Percentiles rank a stretch among this genome's conserved stretches.
These are phyloP conservation scores for Epinotia ramella DNA, from an alignment of 2,888 invertebrate genomes.

Conservation along the genomic window DNA sequence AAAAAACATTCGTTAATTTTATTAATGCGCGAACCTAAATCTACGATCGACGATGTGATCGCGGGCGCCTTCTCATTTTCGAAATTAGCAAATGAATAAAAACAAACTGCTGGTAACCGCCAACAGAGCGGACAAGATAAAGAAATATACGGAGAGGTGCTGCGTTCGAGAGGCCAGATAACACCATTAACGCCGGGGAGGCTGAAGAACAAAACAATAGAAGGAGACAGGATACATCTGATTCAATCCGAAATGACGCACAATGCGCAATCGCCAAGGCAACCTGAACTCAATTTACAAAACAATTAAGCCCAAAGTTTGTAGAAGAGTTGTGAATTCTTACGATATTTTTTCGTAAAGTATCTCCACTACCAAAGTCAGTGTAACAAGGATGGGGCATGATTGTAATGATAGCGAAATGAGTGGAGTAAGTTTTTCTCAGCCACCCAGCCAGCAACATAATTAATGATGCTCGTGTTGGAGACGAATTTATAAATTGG, in stretches of 20 bases:
- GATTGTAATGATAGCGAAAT: constrained; percentile 83
- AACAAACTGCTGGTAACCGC: constrained; percentile 74
- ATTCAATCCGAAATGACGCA: constrained; percentile 38
- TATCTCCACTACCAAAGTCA: constrained; percentile 51
- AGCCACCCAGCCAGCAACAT: constrained; percentile 86
- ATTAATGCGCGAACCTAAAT: constrained; percentile 80
- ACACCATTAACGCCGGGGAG: constrained; percentile 84
- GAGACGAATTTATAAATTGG: constrained; percentile 84
- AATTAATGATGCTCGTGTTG: constrained; percentile 84
- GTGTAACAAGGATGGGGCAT: constrained; percentile 72
- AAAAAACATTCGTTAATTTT: constrained; percentile 84
- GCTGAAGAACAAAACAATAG: constrained; percentile 75
- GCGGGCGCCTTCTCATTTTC: constrained; percentile 81
- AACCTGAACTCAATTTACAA: constrained; percentile 44
- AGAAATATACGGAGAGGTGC: constrained; percentile 85
- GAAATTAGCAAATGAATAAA: constrained; percentile 84
- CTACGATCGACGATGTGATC: constrained; percentile 82
- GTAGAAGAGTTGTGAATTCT: constrained; percentile 28
- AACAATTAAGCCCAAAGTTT: constrained; percentile 1
- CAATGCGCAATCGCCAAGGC: constrained; percentile 14
- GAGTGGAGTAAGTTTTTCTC: constrained; percentile 85
- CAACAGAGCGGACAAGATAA: constrained; percentile 83
- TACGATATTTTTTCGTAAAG: constrained; percentile 47
- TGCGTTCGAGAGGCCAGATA: constrained; percentile 82
- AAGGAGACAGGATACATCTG: constrained; percentile 63